Evolutionary conservation across 2,888 invertebrate genomes (phyloP).

Genomic region (Heliconius hortense): DNA sequence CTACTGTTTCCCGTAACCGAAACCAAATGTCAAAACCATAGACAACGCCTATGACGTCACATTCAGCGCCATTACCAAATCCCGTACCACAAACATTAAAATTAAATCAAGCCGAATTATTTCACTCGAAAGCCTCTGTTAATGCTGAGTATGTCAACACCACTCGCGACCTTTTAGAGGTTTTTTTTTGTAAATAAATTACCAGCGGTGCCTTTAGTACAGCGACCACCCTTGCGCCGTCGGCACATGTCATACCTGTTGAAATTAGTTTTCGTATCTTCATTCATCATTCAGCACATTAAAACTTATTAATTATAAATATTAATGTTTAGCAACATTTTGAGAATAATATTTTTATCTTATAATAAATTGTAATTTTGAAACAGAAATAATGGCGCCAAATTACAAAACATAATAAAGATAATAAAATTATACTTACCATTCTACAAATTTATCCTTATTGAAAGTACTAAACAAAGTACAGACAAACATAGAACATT

Average conservation of each 20-base stretch:
- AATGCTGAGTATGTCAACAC: slow-evolving; percentile 69
- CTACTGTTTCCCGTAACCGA: slow-evolving; percentile 33
- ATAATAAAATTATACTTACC: slow-evolving; percentile 55
- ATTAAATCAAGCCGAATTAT: slow-evolving; percentile 74
- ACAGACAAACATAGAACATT: slow-evolving; percentile 12
- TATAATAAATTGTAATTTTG: slow-evolving; percentile 20
- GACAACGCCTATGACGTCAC: slow-evolving; percentile 50
- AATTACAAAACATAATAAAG: slow-evolving; percentile 53
- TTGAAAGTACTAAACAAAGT: slow-evolving; percentile 32
- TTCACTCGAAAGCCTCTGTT: slow-evolving; percentile 76
- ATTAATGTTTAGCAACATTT: not conserved
- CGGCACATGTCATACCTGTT: slow-evolving; percentile 99
- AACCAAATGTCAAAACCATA: slow-evolving; percentile 34
- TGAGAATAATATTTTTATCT: not conserved
- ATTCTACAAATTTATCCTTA: slow-evolving; percentile 34
- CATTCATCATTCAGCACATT: slow-evolving; percentile 48
- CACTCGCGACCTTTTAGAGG: slow-evolving; percentile 61
- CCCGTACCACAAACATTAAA: slow-evolving; percentile 76
- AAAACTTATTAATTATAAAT: slow-evolving; percentile 20
- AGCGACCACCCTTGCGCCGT: slow-evolving; percentile 97
- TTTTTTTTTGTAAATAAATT: slow-evolving; percentile 80
- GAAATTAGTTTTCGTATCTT: slow-evolving; percentile 73
- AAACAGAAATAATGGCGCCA: slow-evolving; percentile 69
- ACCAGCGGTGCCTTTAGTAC: slow-evolving; percentile 99
- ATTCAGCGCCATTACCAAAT: slow-evolving; percentile 81